Evolutionary conservation across 2,113 vertebrate genomes (phyloP), one percentile per base, ranked within the genome.

Genomic region (Mus pahari): DNA sequence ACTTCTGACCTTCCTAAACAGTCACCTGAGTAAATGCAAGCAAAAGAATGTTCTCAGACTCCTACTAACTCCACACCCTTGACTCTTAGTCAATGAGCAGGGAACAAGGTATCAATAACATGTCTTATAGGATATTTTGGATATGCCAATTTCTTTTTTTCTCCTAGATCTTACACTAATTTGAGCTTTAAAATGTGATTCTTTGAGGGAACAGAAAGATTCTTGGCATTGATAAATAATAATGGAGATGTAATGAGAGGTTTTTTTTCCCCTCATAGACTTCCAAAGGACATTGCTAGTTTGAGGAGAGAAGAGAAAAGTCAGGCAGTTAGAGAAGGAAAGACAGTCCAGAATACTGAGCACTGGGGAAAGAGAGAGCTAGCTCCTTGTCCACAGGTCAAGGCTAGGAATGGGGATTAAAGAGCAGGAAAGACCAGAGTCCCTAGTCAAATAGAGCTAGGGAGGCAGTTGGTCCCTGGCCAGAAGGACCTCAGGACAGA

Each of bases 1-100:
- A 70, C 74, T 71, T 91, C 87, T 87, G 93, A 86, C 62, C 78
- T 96, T 94, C 70, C 83, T 48, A 88, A 83, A 91, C 22, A 60
- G 20, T n/a, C 58, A 28, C 31, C 74, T 48, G 42, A 88, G 17
- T 79, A 7, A 20, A 77, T n/a, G 79, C 53, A 70, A 92, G 86
- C 28, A 45, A 48, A 83, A 84, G 70, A 36, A 22, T 3, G 53
- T 77, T 14, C 84, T 62, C 55, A 75, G 71, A 88, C 45, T 89
- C 24, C 9, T 66, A 75, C 36, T 74, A 84, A 84, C 33, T 17
- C 77, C 39, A 86, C 11, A 55, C 12, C 75, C 92, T 45, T 48
- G 83, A 73, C 42, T 91, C 81, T 31, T 73, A 45, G 55, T 74
- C 82, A 91, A 62, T 14, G 24, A 82, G 42, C 45, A 90, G 48